Evolutionary conservation across 2,113 vertebrate species (phyloP).

Genomic region (Ptychochromis oligacanthus): DNA sequence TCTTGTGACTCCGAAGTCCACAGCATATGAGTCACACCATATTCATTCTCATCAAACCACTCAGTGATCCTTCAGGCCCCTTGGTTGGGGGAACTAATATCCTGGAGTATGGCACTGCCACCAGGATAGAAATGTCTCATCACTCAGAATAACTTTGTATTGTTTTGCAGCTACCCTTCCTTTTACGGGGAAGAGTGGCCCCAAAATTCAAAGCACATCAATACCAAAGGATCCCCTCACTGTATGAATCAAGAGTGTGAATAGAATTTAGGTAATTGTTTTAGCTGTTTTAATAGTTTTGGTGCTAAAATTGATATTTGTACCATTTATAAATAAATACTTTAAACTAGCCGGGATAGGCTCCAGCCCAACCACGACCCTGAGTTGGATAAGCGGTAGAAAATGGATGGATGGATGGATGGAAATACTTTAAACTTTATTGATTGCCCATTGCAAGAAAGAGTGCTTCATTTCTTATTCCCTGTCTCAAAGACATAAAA

Average conservation of each 20-base stretch:
- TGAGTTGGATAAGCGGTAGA: no score
- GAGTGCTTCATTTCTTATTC: not conserved
- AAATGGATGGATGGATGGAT: no score
- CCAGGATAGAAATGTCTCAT: not conserved
- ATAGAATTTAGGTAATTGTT: not conserved
- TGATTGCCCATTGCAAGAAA: not conserved
- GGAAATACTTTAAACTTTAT: not conserved
- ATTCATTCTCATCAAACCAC: not conserved
- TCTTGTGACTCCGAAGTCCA: not conserved
- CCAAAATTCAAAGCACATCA: not conserved
- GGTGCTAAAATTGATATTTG: not conserved
- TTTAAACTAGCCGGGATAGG: no score
- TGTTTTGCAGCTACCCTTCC: not conserved
- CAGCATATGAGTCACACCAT: not conserved
- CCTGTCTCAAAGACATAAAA: not conserved
- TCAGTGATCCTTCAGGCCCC: not conserved
- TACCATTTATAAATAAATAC: not conserved
- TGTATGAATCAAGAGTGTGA: not conserved
- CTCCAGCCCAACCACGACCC: no score
- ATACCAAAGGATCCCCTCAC: accelerated
- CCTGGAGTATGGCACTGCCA: not conserved
- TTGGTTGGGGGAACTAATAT: not conserved
- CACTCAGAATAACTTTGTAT: not conserved
- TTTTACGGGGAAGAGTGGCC: not conserved
- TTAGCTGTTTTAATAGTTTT: not conserved